phyloP scores from a whole-genome alignment of 2,888 invertebrate species.

The Gastrophysa polygoni region DNA sequence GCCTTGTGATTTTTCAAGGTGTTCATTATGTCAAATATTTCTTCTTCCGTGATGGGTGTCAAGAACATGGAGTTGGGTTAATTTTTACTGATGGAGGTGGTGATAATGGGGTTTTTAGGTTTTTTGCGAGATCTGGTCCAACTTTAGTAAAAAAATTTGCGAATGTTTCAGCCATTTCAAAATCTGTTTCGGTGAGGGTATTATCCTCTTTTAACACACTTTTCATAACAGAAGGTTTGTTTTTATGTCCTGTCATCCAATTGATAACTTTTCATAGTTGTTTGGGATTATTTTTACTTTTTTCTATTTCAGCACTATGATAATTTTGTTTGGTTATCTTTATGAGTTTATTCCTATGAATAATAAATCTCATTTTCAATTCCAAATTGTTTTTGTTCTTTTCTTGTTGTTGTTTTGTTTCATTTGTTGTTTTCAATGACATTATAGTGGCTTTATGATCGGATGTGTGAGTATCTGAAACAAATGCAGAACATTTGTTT shows the following conservation, averaged over 20 bases:
- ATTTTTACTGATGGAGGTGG: not conserved
- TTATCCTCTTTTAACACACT: not conserved
- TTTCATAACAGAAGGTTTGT: not conserved
- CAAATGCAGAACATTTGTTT: conserved; percentile 1
- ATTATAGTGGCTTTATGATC: not conserved
- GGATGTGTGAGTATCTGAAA: conserved; percentile 9
- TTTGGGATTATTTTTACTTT: no score
- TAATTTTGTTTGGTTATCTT: conserved; percentile 1
- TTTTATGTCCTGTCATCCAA: not conserved
- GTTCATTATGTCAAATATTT: not conserved
- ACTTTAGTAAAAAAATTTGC: conserved; percentile 3
- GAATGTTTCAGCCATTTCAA: conserved; percentile 1
- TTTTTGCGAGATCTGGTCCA: no score
- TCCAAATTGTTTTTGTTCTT: not conserved
- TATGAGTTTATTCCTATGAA: not conserved
- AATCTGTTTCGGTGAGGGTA: not conserved
- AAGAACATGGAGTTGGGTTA: not conserved
- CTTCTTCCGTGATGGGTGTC: no score
- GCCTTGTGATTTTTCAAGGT: not conserved
- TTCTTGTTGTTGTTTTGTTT: not conserved
- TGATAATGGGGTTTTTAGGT: not conserved
- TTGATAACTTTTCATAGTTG: not conserved
- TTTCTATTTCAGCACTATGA: no score
- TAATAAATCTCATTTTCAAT: not conserved
- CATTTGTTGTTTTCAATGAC: not conserved